Base-by-base conservation (phyloP, 35 echinoderm and acorn worm genomes). In the Ophioderma brevispina region DNA sequence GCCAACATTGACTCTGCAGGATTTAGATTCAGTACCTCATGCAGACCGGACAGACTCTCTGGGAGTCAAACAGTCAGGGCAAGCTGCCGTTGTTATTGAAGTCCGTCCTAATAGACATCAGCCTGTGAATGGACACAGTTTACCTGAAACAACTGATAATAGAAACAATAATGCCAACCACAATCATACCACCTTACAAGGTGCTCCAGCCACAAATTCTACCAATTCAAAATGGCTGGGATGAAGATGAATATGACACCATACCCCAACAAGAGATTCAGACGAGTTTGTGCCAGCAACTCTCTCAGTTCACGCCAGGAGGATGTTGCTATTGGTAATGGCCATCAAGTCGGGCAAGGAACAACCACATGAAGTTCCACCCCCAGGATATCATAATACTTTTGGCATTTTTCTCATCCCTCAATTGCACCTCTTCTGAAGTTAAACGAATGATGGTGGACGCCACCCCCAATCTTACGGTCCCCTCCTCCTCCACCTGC, bases 361-460 rank as follows among this genome's bases (percentile, higher is more conserved):
- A 33, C n/a, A 52, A 37, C 35, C 84, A 30, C 38, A 28, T 19
- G 33, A 28, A 70, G 6, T 1, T 70, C 32, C 33, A 75, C 89
- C 85, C 1, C 85, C 85, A 3, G 28, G 19, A 31, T 87, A 82
- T 40, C 81, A 90, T 13, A 59, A 82, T 39, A 84, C 80, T 21
- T 82, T 75, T 25, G 41, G 41, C n/a, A n/a, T 32, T 89, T 36
- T 89, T 80, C 56, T 76, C 17, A 5, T 32, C 56, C 31, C 1
- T 30, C 19, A 70, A 31, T 25, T 8, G 10, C 59, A 25, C 15
- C 59, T 25, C 28, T 70, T 4, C n/a, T 70, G 28, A 70, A 8
- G 41, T 46, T 46, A 25, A 70, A 18, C n/a, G 10, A 70, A 70
- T 52, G 59, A 25, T 70, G 59, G 28, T 25, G 23, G 28, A 6